These are phyloP conservation scores for Siphamia tubifer DNA, from an alignment of 2,113 vertebrate species.

Conservation along the genomic window DNA sequence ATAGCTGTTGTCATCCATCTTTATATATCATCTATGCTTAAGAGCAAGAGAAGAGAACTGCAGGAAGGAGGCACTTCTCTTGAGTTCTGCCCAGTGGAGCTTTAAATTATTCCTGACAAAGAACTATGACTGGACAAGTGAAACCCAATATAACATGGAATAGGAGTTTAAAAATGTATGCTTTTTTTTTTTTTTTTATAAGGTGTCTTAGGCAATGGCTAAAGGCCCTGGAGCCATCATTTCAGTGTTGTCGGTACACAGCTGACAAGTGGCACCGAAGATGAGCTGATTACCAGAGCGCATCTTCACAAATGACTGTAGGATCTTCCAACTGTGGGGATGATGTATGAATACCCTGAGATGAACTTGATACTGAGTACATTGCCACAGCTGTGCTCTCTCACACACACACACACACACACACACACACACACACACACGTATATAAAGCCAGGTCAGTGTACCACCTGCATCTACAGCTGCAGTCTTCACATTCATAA, in stretches of 20 bases:
- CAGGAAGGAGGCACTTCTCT: no score
- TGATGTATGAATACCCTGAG: slow-evolving; percentile 39
- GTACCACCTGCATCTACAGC: slow-evolving; percentile 35
- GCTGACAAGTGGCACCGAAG: slow-evolving; percentile 27
- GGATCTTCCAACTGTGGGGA: slow-evolving; percentile 32
- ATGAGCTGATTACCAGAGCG: slow-evolving; percentile 43
- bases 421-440: background rate
- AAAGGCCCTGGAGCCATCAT: background rate
- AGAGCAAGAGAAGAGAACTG: background rate
- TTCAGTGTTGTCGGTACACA: background rate
- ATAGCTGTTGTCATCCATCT: no score
- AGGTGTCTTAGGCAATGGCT: background rate
- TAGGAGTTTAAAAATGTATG: background rate
- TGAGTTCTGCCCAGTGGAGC: no score
- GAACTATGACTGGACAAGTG: background rate
- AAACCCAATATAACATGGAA: background rate
- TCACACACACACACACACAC: background rate
- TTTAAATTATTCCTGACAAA: no score
- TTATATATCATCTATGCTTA: no score
- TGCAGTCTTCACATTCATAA: slow-evolving; percentile 1
- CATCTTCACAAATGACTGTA: slow-evolving; percentile 40
- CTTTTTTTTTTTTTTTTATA: background rate
- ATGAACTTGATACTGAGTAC: slow-evolving; percentile 23
- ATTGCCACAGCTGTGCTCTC: slow-evolving; percentile 17
- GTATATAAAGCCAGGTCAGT: slow-evolving; percentile 6